Conservation (phyloP, 2,113 vertebrate species). For the Desmodus rotundus region DNA sequence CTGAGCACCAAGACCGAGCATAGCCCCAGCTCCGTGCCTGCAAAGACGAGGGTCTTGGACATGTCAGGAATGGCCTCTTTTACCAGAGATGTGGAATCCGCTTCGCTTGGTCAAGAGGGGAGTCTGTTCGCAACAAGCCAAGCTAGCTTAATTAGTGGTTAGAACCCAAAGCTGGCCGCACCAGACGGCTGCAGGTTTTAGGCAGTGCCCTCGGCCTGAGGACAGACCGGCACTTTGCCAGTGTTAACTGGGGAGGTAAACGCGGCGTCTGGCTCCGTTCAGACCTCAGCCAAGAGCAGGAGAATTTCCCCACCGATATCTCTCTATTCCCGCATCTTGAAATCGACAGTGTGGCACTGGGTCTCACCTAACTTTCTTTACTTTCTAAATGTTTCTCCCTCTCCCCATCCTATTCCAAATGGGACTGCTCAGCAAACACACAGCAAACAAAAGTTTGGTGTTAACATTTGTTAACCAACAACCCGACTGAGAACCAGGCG, state of each 20-base stretch:
- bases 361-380: background rate
- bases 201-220: background rate
- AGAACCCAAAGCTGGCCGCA: background rate
- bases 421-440: background rate
- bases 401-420: no score
- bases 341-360: background rate
- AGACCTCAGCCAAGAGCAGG: background rate
- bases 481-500: background rate
- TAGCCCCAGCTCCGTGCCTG: no score
- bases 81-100: accelerated
- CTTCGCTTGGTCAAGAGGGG: background rate
- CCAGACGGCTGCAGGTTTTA: background rate
- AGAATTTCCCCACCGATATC: no score
- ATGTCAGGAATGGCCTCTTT: background rate
- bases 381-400: background rate
- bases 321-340: background rate
- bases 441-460: background rate
- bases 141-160: background rate
- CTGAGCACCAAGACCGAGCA: accelerated
- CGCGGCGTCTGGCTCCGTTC: accelerated
- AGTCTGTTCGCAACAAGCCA: background rate
- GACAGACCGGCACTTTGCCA: background rate
- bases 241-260: background rate
- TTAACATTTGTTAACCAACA: background rate
- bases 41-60: accelerated